These are phyloP conservation scores for Microtus oregoni DNA, from an alignment of 2,113 vertebrate genomes.

Conservation along the genomic window DNA sequence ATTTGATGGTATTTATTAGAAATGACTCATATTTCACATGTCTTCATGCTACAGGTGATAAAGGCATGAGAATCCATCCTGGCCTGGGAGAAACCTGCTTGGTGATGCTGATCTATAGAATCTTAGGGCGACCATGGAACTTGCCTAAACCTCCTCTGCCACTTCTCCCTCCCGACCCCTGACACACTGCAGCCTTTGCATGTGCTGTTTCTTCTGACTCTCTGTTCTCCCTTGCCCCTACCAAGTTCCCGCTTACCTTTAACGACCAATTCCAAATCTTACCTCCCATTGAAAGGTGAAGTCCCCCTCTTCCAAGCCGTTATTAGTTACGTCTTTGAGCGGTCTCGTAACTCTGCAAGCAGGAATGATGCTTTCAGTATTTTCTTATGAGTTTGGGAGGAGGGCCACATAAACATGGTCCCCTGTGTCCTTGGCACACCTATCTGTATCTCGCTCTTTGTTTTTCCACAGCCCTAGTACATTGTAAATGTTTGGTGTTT, in stretches of 20 bases:
- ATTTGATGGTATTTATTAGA: slow-evolving; percentile 30
- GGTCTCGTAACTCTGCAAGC: not conserved
- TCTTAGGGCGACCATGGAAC: not conserved
- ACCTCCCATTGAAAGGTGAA: not conserved
- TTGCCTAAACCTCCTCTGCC: not conserved
- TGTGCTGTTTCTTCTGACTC: not conserved
- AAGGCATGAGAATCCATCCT: not conserved
- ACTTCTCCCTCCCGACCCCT: not conserved
- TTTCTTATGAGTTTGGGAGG: not conserved
- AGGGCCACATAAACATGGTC: not conserved
- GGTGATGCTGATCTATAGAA: not conserved
- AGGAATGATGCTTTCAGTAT: not conserved
- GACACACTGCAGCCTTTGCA: not conserved
- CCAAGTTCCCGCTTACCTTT: not conserved
- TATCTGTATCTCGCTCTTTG: not conserved
- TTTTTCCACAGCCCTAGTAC: too few species aligned
- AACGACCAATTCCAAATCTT: slow-evolving; percentile 6
- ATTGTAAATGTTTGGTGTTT: not conserved
- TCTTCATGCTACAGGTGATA: not conserved
- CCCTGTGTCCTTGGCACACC: not conserved
- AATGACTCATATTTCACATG: not conserved
- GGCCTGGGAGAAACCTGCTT: not conserved
- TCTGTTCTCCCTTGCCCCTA: not conserved
- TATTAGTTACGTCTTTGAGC: not conserved
- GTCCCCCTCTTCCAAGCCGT: not conserved